Base-by-base conservation (phyloP, 2,113 vertebrate genomes). In the Lanius collurio region DNA sequence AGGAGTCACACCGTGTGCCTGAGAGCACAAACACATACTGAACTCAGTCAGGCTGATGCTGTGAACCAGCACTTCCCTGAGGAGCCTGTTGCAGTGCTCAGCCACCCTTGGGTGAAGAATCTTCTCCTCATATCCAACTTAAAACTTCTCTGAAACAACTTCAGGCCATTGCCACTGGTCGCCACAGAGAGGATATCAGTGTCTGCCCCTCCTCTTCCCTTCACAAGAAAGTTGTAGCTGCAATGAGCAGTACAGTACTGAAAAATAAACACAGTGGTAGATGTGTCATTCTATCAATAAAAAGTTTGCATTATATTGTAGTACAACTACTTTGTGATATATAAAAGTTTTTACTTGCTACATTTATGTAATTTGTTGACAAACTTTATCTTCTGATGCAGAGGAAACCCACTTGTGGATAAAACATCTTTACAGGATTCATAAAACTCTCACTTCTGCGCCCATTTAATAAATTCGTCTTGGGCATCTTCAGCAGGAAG, bases 371-470 rank as follows among this genome's bases (percentile, higher is more conserved):
- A 56, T 28, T 88, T 50, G 16, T 24, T 90, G 13, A 31, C 21
- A 44, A 64, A 39, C 8, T 57, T 30, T 59, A 11, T 47, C 2
- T 70, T 3, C 26, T 62, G 28, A 37, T 24, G 5, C 5, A 14
- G 33, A 39, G 11, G 16, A 30, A 85, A 47, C 20, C 19, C 19
- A 8, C 8, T 15, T 60, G 19, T 73, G 23, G 46, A 31, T 70
- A 56, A 42, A 12, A 26, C 13, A 12, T 46, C 10, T 63, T 87
- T 64, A 15, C 31, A 57, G 13, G 4, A 62, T 77, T 75, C 9
- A 10, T 74, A 55, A 59, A 84, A 18, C 33, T 75, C 1, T 0
- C 2, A 0, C 83, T 70, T 8, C 37, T 70, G 18, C 15, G 24
- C 4, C 7, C 6, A 6, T 93, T 67, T 78, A 37, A 42, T 75